Evolutionary conservation across 53 echinoderm and acorn worm genomes (phyloP).

Genomic region (Holothuria leucospilota): DNA sequence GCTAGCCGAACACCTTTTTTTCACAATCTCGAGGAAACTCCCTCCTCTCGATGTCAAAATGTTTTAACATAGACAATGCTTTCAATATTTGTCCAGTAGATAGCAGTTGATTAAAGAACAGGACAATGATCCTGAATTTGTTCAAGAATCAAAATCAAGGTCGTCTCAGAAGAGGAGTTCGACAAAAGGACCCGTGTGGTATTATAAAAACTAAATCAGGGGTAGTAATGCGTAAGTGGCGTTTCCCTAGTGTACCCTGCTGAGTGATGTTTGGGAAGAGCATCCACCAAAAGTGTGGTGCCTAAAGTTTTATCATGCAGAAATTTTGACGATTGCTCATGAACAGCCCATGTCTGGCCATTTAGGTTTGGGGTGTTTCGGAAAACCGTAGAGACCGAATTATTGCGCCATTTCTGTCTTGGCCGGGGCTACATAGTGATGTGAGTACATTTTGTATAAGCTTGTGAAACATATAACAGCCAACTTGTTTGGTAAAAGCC

Average conservation of each 20-base stretch:
- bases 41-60: neutral
- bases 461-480: constrained; percentile 72
- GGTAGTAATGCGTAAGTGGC: constrained; percentile 65
- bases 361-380: constrained; percentile 62
- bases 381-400: constrained; percentile 67
- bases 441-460: constrained; percentile 60
- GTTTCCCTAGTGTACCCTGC: constrained; percentile 59
- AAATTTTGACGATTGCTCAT: constrained; percentile 68
- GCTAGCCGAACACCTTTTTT: no score
- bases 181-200: constrained; percentile 14
- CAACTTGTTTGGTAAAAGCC: constrained; percentile 70
- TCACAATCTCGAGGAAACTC: no score
- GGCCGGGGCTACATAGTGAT: constrained; percentile 61
- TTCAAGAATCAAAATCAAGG: neutral
- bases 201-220: constrained; percentile 23
- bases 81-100: constrained; percentile 17
- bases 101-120: constrained; percentile 1
- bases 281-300: constrained; percentile 56
- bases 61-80: neutral
- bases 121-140: constrained; percentile 6
- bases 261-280: constrained; percentile 65
- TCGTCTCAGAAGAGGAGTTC: neutral
- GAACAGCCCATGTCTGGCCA: constrained; percentile 71
- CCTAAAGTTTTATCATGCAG: constrained; percentile 22
- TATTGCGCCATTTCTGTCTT: constrained; percentile 69